Conservation (phyloP, 2,888 invertebrate species). For the Ernsta delagoae region DNA sequence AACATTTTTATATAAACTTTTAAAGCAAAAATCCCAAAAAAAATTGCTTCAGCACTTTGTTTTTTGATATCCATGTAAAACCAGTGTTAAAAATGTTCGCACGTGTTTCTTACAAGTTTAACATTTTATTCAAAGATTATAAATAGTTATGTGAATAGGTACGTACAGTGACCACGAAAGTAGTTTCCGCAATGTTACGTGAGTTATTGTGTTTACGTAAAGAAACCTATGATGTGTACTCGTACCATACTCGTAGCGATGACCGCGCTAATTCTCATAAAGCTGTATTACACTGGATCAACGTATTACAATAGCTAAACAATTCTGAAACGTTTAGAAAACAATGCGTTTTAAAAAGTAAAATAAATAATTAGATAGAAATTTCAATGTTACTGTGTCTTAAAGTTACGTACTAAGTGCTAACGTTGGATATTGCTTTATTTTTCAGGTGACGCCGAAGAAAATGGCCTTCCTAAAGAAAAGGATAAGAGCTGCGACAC, state of each 20-base stretch:
- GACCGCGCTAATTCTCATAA: slow-evolving; percentile 20
- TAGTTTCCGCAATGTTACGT: slow-evolving; percentile 25
- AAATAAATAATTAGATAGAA: neutral
- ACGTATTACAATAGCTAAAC: slow-evolving; percentile 13
- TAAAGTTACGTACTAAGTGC: neutral
- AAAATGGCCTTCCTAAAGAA: slow-evolving; percentile 86
- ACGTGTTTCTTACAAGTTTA: no score
- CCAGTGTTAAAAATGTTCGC: no score
- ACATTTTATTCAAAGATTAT: neutral
- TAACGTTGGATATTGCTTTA: neutral
- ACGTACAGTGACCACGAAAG: slow-evolving; percentile 11
- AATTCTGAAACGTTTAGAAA: slow-evolving; percentile 19
- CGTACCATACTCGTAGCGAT: slow-evolving; percentile 10
- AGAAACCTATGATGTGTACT: slow-evolving; percentile 27
- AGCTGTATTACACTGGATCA: slow-evolving; percentile 11
- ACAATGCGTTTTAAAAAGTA: neutral
- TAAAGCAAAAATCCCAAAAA: no score
- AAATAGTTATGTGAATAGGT: neutral
- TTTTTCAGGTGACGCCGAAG: slow-evolving; percentile 88
- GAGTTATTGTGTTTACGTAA: slow-evolving; percentile 31
- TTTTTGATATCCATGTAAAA: no score
- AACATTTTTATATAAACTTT: neutral
- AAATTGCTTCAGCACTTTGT: no score
- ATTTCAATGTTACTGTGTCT: neutral
- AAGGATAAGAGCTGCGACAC: slow-evolving; percentile 92